Evolutionary conservation across 1,140 invertebrate genomes (phyloP), one percentile per base, ranked within the genome.

Genomic region (Lasioglossum baleicum): DNA sequence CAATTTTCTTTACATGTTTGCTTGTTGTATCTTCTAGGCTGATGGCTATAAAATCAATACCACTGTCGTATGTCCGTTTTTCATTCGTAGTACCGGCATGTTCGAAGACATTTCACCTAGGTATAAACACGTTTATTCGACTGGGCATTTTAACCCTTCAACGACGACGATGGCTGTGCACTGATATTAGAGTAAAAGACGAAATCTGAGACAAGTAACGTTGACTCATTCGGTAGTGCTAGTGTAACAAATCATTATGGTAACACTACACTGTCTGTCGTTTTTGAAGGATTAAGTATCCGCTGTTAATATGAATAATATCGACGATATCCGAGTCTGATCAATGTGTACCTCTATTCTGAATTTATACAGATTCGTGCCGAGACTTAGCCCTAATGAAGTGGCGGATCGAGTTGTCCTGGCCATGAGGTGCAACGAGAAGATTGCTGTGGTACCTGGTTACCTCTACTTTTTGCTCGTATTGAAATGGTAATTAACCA

Each of bases 61-160:
- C 0, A 98, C 98, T 8, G 95, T 97, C 26, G 95, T 99, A 80
- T 99, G 98, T 90, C 98, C 98, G 0, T 99, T 96, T 93, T 99
- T 97, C 90, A 98, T 99, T 78, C 88, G 88, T 31, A 92, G 89
- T 40, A 99, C 98, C 10, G 98, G 98, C 81, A 99, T 99, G 98
- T 99, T 99, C 87, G 96, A 97, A 35, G 96, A 98, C 80, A 97
- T 98, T 40, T 94, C 96, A 88, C 95, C 97, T 81, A 96, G 96
- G 97, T 97, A 92, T 94, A 92, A 75, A 67, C 8, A 31, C 4
- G 20, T 31, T 0, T 5, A 11, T 40, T 0, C n/a, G 2, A n/a
- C 42, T 51, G 2, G 1, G 7, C 6, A 17, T 35, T 35, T 35
- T 35, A 35, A 35, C 35, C 35, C 35, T 35, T 35, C 35, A 35